A percentile compares a stretch with the other conserved stretches of the same genome.
These are phyloP conservation scores for Argynnis bischoffii DNA, from an alignment of 2,888 invertebrate species.

Conservation along the genomic window DNA sequence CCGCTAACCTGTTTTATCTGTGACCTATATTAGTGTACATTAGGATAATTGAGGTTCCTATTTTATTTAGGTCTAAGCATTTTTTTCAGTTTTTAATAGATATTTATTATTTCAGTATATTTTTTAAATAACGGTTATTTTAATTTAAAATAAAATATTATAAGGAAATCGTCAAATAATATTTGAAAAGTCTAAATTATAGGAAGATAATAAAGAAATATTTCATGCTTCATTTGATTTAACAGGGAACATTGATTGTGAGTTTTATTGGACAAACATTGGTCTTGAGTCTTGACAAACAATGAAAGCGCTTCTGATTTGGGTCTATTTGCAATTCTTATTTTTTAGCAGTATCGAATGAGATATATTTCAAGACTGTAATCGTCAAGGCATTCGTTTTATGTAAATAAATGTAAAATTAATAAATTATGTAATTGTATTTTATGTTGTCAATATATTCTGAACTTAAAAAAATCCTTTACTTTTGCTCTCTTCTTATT, in stretches of 20 bases:
- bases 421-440: too few relatives aligned
- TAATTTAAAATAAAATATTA: too few relatives aligned
- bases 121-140: background rate
- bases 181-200: slow-evolving; percentile 1
- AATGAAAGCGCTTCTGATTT: slow-evolving; percentile 40
- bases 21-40: slow-evolving; percentile 15
- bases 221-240: slow-evolving; percentile 16
- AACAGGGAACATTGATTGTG: slow-evolving; percentile 27
- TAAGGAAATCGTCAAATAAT: too few relatives aligned
- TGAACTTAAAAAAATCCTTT: too few relatives aligned
- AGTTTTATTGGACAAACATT: slow-evolving; percentile 33
- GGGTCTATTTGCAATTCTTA: slow-evolving; percentile 49
- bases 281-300: slow-evolving; percentile 43
- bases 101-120: background rate
- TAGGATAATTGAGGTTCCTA: slow-evolving; percentile 3
- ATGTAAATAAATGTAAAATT: background rate
- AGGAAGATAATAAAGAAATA: slow-evolving; percentile 5
- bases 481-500: too few relatives aligned
- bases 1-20: slow-evolving; percentile 13
- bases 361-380: slow-evolving; percentile 19
- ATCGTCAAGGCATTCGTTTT: slow-evolving; percentile 2
- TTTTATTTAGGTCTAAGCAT: background rate
- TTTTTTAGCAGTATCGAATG: slow-evolving; percentile 26
- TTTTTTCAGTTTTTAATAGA: background rate
- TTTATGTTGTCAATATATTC: too few relatives aligned